Conservation (phyloP, 2,888 invertebrate species). For the Yponomeuta evonymella region DNA sequence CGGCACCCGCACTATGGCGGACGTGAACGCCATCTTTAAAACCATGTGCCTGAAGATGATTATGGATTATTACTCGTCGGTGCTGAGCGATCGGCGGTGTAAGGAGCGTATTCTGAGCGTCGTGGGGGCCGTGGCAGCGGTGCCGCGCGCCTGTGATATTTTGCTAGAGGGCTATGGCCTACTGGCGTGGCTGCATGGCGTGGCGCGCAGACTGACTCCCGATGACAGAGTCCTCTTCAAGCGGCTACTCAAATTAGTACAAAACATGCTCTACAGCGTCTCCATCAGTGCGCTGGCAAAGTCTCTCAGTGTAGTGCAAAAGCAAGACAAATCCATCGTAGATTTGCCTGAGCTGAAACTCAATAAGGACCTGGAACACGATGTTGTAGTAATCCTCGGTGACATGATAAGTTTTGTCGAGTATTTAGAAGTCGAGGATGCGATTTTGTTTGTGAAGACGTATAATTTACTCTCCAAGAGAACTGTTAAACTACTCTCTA, state of each 20-base stretch:
- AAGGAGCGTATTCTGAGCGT: slow-evolving; percentile 81
- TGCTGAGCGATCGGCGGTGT: slow-evolving; percentile 77
- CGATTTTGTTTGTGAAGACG: slow-evolving; percentile 38
- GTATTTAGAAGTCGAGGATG: slow-evolving; percentile 40
- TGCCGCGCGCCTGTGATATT: slow-evolving; percentile 79
- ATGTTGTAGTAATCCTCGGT: slow-evolving; percentile 45
- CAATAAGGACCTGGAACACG: slow-evolving; percentile 56
- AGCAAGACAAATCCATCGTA: slow-evolving; percentile 32
- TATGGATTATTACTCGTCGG: slow-evolving; percentile 81
- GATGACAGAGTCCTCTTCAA: slow-evolving; percentile 43
- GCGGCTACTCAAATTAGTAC: slow-evolving; percentile 39
- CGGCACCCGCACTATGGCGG: slow-evolving; percentile 84
- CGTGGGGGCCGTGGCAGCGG: slow-evolving; percentile 76
- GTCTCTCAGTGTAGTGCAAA: slow-evolving; percentile 33
- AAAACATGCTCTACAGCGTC: slow-evolving; percentile 48
- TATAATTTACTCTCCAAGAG: slow-evolving; percentile 50
- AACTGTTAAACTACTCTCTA: slow-evolving; percentile 48
- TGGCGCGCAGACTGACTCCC: slow-evolving; percentile 38
- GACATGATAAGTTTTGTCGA: slow-evolving; percentile 43
- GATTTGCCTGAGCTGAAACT: slow-evolving; percentile 45
- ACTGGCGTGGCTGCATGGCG: slow-evolving; percentile 79
- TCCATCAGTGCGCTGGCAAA: slow-evolving; percentile 43
- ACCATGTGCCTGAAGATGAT: slow-evolving; percentile 86
- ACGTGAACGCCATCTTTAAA: slow-evolving; percentile 83
- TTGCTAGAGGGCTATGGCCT: slow-evolving; percentile 82